phyloP scores from a whole-genome alignment of 2,888 invertebrate species.

The Agonopterix subpropinquella region DNA sequence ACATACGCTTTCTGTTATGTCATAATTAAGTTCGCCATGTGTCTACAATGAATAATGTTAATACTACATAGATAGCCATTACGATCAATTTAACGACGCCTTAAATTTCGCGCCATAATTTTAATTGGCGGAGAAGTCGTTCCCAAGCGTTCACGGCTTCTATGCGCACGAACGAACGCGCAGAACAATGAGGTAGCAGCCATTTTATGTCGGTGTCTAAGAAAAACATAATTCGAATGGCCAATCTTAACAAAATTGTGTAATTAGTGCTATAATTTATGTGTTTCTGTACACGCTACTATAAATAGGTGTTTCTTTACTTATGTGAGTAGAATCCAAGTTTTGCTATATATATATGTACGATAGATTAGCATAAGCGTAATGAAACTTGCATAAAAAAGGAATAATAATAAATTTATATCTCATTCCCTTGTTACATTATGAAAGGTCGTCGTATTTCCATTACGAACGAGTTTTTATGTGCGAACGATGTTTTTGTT shows the following conservation, averaged over 20 bases:
- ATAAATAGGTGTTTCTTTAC: conserved; percentile 66
- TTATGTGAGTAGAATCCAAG: conserved; percentile 68
- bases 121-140: conserved; percentile 75
- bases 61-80: conserved; percentile 36
- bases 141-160: conserved; percentile 77
- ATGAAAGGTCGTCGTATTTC: conserved; percentile 44
- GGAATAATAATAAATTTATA: conserved; percentile 50
- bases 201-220: conserved; percentile 77
- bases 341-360: conserved; percentile 54
- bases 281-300: conserved; percentile 68
- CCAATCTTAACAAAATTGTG: conserved; percentile 75
- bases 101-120: conserved; percentile 76
- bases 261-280: conserved; percentile 76
- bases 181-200: conserved; percentile 77
- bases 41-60: conserved; percentile 22
- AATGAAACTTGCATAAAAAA: conserved; percentile 55
- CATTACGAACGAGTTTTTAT: conserved; percentile 36
- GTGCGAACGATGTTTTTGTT: conserved; percentile 41
- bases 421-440: conserved; percentile 44
- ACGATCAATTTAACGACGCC: conserved; percentile 52
- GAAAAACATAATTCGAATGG: conserved; percentile 77
- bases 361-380: conserved; percentile 49
- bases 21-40: conserved; percentile 31
- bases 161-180: conserved; percentile 77
- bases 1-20: conserved; percentile 49